A percentile compares a stretch with the other conserved stretches of the same genome.
These are phyloP conservation scores for Struthio camelus DNA, from an alignment of 2,113 vertebrate genomes.

Conservation along the genomic window DNA sequence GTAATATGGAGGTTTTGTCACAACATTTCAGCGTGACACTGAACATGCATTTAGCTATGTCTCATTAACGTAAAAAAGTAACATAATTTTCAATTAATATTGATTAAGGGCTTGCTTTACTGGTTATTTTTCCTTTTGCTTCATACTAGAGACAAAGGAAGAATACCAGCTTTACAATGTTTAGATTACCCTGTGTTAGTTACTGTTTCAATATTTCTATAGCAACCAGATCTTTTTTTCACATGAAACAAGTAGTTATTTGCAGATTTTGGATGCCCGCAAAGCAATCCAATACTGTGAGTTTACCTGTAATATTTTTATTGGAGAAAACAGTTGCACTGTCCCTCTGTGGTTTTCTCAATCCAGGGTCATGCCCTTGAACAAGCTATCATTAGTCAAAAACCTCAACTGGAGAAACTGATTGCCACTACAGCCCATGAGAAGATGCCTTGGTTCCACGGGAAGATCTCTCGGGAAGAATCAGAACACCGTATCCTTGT, in stretches of 20 bases:
- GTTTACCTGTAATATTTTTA: neutral
- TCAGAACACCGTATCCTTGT: conserved; percentile 86
- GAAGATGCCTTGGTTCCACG: conserved; percentile 97
- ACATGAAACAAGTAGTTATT: neutral
- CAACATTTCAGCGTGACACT: neutral
- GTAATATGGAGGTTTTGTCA: neutral
- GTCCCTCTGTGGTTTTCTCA: neutral
- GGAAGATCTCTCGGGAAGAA: conserved; percentile 84
- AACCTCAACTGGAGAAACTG: conserved; percentile 93
- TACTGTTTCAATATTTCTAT: neutral
- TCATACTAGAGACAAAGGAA: neutral
- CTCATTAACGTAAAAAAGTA: neutral
- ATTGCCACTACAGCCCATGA: conserved; percentile 95
- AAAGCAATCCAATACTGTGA: neutral
- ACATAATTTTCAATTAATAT: neutral
- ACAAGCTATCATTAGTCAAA: conserved; percentile 97
- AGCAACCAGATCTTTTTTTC: too few species aligned
- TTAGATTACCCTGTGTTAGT: neutral
- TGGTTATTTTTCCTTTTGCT: neutral
- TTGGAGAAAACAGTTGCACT: neutral
- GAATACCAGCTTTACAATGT: neutral
- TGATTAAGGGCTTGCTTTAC: neutral
- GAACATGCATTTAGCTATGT: neutral
- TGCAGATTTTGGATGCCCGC: neutral
- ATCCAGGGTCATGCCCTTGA: conserved; percentile 89